Base-by-base conservation (phyloP, 2,888 invertebrate genomes). In the Auanema sp. region DNA sequence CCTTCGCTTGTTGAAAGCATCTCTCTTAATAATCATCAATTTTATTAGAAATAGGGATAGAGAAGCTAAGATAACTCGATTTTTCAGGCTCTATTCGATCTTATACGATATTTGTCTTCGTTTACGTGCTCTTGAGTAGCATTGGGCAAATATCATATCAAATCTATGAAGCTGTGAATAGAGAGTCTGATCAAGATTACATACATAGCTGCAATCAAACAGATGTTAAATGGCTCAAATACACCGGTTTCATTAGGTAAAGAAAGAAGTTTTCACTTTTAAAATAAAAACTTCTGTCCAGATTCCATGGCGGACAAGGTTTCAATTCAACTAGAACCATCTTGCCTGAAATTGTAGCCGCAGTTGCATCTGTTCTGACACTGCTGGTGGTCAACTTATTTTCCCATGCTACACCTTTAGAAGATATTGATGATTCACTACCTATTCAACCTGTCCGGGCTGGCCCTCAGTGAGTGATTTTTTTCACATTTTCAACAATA, bases 311-410 rank as follows among this genome's bases (percentile, higher is more conserved):
- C 21, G 54, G 60, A n/a, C 68, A 65, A 33, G 66, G 64, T 8
- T 69, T 75, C 57, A 64, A 71, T 11, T 67, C 72, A 11, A 47
- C 68, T 12, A 64, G 75, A 23, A 54, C 76, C 1, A 67, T 80
- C 44, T 56, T 73, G 18, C 79, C 80, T 10, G 80, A 80, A 51
- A 63, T 78, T 40, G 57, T 77, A 33, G 64, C 73, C 10, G 44
- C 74, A 8, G 47, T 70, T 14, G 60, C 60, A 14, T 68, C 80
- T 10, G 40, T 77, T 12, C 4, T 77, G 41, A 68, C 71, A 0
- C 63, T 75, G 18, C 33, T 79, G 16, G 40, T 76, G 33, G 76
- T 77, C 54, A 62, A 69, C 42, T 44, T 71, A 10, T 40, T 71
- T 5, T 67, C 67, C 41, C 73, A 73, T 59, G 65, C 50, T 10